These are phyloP conservation scores for Aphaenogaster ashmeadi DNA, from an alignment of 1,140 invertebrate species.

Conservation along the genomic window DNA sequence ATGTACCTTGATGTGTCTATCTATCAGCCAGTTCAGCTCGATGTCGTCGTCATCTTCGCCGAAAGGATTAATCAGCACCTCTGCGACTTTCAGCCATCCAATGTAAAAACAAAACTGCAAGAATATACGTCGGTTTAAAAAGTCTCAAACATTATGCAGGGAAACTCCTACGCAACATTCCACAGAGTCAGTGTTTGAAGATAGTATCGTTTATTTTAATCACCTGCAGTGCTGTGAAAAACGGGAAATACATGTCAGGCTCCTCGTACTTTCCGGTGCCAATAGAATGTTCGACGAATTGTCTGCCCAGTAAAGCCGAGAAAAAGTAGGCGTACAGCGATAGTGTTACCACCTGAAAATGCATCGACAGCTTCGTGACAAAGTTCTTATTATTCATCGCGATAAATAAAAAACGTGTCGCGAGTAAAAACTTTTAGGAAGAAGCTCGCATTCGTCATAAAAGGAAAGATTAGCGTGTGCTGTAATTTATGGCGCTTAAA, in stretches of 20 bases:
- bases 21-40: constrained; percentile 96
- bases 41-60: constrained; percentile 98
- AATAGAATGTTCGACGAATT: constrained; percentile 90
- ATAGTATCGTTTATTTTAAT: constrained; percentile 68
- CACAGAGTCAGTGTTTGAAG: not conserved
- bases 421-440: not conserved
- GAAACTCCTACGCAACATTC: constrained; percentile 23
- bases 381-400: constrained; percentile 1
- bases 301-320: constrained; percentile 94
- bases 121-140: constrained; percentile 8
- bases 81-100: constrained; percentile 98
- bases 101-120: constrained; percentile 98
- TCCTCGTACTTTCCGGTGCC: constrained; percentile 89
- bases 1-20: constrained; percentile 94
- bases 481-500: not conserved
- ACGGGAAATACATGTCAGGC: constrained; percentile 96
- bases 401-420: not conserved
- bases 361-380: constrained; percentile 30
- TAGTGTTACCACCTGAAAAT: constrained; percentile 95
- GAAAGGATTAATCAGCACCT: constrained; percentile 96
- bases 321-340: constrained; percentile 97
- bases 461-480: not conserved
- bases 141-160: constrained; percentile 16
- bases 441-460: not conserved
- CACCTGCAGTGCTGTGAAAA: constrained; percentile 96